Evolutionary conservation across 2,888 invertebrate species (phyloP).

Genomic region (Clanis bilineata): DNA sequence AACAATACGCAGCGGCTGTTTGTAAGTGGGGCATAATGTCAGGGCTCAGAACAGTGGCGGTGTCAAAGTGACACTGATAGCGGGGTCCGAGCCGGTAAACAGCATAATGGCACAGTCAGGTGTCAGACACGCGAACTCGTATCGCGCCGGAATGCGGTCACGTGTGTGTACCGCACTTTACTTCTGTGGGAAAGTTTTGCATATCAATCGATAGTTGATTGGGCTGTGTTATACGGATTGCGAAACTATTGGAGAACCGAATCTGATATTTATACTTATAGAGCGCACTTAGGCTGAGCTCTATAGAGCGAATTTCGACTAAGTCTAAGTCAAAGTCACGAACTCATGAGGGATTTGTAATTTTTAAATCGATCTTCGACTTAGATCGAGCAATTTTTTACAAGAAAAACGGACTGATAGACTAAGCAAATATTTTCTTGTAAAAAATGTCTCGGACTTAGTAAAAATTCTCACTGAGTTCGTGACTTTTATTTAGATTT

Average conservation of each 20-base stretch:
- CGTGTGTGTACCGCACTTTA: slow-evolving; percentile 24
- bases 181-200: background rate
- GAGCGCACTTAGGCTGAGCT: too few species aligned
- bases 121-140: slow-evolving; percentile 29
- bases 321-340: too few species aligned
- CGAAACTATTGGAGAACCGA: background rate
- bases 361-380: too few species aligned
- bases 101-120: slow-evolving; percentile 48
- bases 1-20: slow-evolving; percentile 49
- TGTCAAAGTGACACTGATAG: slow-evolving; percentile 60
- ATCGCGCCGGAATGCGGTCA: slow-evolving; percentile 43
- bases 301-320: too few species aligned
- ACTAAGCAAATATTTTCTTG: too few species aligned
- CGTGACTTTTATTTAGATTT: too few species aligned
- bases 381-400: too few species aligned
- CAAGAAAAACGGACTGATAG: too few species aligned
- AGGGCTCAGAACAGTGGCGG: slow-evolving; percentile 44
- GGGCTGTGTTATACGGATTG: background rate
- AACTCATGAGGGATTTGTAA: too few species aligned
- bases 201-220: background rate
- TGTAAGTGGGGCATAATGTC: slow-evolving; percentile 67
- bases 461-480: too few species aligned
- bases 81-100: slow-evolving; percentile 46
- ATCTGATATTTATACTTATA: background rate
- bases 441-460: too few species aligned